phyloP scores from a whole-genome alignment of 2,113 vertebrate genomes.

The Pachypanchax playfairii region DNA sequence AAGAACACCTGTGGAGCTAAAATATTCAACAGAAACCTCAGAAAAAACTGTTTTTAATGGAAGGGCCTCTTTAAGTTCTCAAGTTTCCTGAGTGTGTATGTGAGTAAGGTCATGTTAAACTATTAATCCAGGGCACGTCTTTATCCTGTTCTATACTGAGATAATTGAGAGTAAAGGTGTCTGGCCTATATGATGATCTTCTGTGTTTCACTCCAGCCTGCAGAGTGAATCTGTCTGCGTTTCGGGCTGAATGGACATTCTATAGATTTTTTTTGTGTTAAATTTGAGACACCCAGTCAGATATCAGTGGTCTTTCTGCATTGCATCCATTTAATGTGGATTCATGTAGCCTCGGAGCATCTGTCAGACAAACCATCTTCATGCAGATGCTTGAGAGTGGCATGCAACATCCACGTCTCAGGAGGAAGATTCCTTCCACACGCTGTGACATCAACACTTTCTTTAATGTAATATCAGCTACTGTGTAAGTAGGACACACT shows the following conservation, averaged over 20 bases:
- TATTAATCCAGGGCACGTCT: conserved; percentile 35
- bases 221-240: conserved; percentile 42
- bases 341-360: conserved; percentile 29
- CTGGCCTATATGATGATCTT: conserved; percentile 53
- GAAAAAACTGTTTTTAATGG: too few relatives aligned
- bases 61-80: not conserved
- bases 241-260: conserved; percentile 16
- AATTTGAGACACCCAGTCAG: conserved; percentile 41
- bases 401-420: conserved; percentile 31
- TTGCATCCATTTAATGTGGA: conserved; percentile 22
- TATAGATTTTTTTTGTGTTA: conserved; percentile 42
- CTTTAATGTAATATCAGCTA: conserved; percentile 75
- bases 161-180: conserved; percentile 36
- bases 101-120: conserved; percentile 1
- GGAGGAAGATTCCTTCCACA: conserved; percentile 47
- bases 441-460: conserved; percentile 75
- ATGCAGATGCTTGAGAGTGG: conserved; percentile 44
- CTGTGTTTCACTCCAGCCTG: conserved; percentile 60
- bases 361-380: conserved; percentile 33
- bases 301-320: conserved; percentile 28
- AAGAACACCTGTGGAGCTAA: too few relatives aligned
- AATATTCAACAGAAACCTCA: too few relatives aligned
- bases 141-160: conserved; percentile 40
- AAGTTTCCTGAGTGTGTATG: not conserved
- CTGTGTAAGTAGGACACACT: conserved; percentile 78